These are phyloP conservation scores for Agonopterix alstromeriana DNA, from an alignment of 2,888 invertebrate genomes.

Conservation along the genomic window DNA sequence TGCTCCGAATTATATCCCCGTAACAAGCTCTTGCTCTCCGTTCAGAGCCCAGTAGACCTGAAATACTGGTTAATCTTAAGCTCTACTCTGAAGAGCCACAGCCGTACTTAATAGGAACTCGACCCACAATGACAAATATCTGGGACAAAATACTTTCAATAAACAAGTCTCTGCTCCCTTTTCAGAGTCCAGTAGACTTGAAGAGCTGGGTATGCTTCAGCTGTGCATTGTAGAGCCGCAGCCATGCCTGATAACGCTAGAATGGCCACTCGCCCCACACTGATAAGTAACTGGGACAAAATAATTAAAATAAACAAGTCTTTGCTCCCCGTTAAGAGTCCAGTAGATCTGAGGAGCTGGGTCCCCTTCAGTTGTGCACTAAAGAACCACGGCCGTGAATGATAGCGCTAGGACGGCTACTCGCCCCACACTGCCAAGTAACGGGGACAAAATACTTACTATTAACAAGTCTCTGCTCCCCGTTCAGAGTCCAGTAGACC, in stretches of 20 bases:
- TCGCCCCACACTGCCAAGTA: too few species aligned
- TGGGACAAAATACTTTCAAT: slow-evolving; percentile 61
- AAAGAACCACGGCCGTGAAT: too few species aligned
- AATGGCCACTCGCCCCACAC: slow-evolving; percentile 83
- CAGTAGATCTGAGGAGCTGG: too few species aligned
- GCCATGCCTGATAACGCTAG: slow-evolving; percentile 81
- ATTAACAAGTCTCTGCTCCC: slow-evolving; percentile 78
- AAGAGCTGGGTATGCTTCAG: slow-evolving; percentile 84
- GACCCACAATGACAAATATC: too few species aligned
- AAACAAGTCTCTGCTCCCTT: slow-evolving; percentile 78
- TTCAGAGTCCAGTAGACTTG: slow-evolving; percentile 85
- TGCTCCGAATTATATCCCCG: too few species aligned
- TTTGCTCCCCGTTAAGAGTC: too few species aligned
- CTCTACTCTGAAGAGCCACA: too few species aligned
- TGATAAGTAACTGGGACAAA: slow-evolving; percentile 48
- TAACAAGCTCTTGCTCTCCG: too few species aligned
- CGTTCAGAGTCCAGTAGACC: slow-evolving; percentile 84
- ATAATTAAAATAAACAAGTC: slow-evolving; percentile 78
- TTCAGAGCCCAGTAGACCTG: too few species aligned
- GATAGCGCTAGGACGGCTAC: slow-evolving; percentile 80
- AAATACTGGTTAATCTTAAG: too few species aligned
- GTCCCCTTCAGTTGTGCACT: too few species aligned
- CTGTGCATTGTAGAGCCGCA: slow-evolving; percentile 82
- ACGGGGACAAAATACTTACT: slow-evolving; percentile 53
- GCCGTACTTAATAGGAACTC: too few species aligned